Percentiles rank a stretch among this genome's conserved stretches.
These are phyloP conservation scores for Cheirogaleus medius DNA, from an alignment of 2,113 vertebrate species.

Conservation along the genomic window DNA sequence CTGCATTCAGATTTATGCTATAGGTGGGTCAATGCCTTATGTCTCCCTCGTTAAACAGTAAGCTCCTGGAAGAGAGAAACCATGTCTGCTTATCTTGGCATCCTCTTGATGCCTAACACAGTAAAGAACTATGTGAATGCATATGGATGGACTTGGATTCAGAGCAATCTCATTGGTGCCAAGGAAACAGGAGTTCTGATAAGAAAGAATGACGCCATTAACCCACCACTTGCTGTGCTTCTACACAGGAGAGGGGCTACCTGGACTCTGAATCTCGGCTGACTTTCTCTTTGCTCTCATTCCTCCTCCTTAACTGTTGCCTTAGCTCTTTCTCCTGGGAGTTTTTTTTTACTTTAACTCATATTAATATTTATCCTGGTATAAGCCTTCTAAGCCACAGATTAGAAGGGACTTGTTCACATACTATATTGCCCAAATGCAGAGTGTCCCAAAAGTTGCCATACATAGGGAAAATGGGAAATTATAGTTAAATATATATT, in stretches of 20 bases:
- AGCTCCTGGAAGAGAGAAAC: not conserved
- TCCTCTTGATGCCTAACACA: not conserved
- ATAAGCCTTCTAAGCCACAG: not conserved
- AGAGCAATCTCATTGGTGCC: not conserved
- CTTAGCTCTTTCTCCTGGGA: not conserved
- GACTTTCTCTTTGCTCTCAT: not conserved
- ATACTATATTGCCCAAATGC: not conserved
- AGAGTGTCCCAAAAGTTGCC: too few species aligned
- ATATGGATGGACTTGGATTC: not conserved
- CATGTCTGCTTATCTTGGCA: not conserved
- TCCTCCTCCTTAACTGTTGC: not conserved
- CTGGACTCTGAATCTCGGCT: not conserved
- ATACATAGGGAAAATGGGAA: too few species aligned
- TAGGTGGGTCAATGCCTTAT: not conserved
- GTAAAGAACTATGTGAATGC: not conserved
- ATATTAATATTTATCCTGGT: not conserved
- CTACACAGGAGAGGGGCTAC: not conserved
- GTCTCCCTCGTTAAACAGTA: not conserved
- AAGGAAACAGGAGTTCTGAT: not conserved
- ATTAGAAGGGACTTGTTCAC: not conserved
- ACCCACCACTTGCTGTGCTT: not conserved
- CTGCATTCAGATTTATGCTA: not conserved
- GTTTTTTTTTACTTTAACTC: not conserved
- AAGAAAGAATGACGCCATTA: not conserved
- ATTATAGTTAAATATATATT: too few species aligned